Conservation (phyloP, 2,888 invertebrate genomes). For the Ceriagrion tenellum region DNA sequence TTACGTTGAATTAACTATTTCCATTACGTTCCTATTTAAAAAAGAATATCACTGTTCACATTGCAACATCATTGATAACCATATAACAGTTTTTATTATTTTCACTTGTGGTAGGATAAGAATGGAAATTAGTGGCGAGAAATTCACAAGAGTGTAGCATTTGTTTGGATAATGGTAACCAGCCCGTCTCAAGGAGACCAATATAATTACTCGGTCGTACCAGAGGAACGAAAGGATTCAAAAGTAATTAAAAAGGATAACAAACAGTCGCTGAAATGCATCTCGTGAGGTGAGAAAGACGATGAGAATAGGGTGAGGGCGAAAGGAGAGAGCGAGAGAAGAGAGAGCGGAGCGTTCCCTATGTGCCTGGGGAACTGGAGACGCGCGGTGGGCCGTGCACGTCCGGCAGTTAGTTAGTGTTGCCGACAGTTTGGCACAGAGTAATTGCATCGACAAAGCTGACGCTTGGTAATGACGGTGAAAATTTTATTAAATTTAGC, state of each 20-base stretch:
- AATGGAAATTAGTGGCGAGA: too few species aligned
- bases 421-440: not conserved
- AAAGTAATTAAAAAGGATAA: not conserved
- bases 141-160: not conserved
- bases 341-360: not conserved
- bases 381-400: not conserved
- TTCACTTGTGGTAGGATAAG: too few species aligned
- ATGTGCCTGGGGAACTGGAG: not conserved
- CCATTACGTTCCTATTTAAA: too few species aligned
- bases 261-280: not conserved
- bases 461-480: not conserved
- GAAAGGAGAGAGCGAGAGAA: not conserved
- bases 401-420: not conserved
- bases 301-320: not conserved
- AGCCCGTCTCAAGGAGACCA: not conserved
- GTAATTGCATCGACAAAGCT: slow-evolving; percentile 28
- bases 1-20: too few species aligned
- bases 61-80: too few species aligned
- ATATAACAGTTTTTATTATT: too few species aligned
- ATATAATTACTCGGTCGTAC: not conserved
- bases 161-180: not conserved
- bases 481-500: slow-evolving; percentile 8
- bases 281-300: not conserved
- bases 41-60: too few species aligned
- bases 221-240: not conserved